phyloP scores from a whole-genome alignment of 2,113 vertebrate genomes.

The Chloebia gouldiae region DNA sequence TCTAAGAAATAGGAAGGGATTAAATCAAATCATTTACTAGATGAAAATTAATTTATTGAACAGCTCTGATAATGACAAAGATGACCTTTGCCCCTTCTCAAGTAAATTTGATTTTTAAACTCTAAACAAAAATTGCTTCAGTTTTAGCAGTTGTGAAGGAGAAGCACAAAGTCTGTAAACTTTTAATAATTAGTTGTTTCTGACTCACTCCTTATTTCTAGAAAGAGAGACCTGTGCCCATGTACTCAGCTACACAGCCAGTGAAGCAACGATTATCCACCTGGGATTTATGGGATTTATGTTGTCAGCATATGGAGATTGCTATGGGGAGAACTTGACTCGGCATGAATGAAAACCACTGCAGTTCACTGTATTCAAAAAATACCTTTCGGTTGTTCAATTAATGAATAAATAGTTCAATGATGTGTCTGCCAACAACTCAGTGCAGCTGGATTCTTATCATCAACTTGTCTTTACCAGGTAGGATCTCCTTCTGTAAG shows the following conservation, averaged over 20 bases:
- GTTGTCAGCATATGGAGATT: fast-evolving
- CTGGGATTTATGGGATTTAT: background rate
- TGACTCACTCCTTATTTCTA: background rate
- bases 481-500: background rate
- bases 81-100: background rate
- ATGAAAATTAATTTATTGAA: background rate
- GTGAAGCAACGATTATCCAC: background rate
- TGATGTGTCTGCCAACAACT: background rate
- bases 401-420: background rate
- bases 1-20: background rate
- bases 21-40: background rate
- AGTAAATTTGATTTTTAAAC: background rate
- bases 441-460: background rate
- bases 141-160: background rate
- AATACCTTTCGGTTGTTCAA: background rate
- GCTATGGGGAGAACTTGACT: background rate
- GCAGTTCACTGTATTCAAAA: background rate
- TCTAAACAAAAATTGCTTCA: background rate
- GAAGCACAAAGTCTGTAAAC: background rate
- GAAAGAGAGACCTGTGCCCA: background rate
- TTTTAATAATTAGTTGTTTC: background rate
- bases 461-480: background rate
- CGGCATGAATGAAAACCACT: background rate
- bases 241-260: background rate
- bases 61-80: background rate